These are phyloP conservation scores for Troilus luridus DNA, from an alignment of 2,888 invertebrate genomes.

Conservation along the genomic window DNA sequence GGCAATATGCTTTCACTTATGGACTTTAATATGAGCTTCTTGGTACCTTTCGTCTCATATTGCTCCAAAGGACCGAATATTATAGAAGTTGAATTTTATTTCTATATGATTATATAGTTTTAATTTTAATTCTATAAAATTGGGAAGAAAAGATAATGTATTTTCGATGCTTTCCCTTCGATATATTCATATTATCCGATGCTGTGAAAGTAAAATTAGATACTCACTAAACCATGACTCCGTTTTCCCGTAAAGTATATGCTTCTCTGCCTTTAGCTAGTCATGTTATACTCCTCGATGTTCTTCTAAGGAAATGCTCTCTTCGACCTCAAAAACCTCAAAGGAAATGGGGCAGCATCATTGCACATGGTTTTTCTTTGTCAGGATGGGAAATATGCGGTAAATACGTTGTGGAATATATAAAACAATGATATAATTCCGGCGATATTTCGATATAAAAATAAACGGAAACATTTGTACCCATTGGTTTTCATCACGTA, in stretches of 20 bases:
- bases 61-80: too few relatives aligned
- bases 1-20: too few relatives aligned
- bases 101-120: too few relatives aligned
- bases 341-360: not conserved
- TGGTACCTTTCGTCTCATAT: too few relatives aligned
- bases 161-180: not conserved
- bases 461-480: not conserved
- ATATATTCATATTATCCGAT: not conserved
- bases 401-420: not conserved
- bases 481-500: not conserved
- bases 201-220: not conserved
- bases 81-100: too few relatives aligned
- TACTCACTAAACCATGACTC: not conserved
- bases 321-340: constrained; percentile 32
- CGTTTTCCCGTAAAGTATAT: not conserved
- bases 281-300: not conserved
- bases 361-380: not conserved
- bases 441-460: not conserved
- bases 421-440: not conserved
- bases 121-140: too few relatives aligned
- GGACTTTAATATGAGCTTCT: too few relatives aligned
- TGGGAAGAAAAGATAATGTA: too few relatives aligned
- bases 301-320: not conserved
- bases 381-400: constrained; percentile 1
- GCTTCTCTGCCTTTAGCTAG: not conserved